A percentile compares a stretch with the other conserved stretches of the same genome.
Evolutionary conservation across 2,888 invertebrate species (phyloP).

Genomic region (Clepsis dumicolana): DNA sequence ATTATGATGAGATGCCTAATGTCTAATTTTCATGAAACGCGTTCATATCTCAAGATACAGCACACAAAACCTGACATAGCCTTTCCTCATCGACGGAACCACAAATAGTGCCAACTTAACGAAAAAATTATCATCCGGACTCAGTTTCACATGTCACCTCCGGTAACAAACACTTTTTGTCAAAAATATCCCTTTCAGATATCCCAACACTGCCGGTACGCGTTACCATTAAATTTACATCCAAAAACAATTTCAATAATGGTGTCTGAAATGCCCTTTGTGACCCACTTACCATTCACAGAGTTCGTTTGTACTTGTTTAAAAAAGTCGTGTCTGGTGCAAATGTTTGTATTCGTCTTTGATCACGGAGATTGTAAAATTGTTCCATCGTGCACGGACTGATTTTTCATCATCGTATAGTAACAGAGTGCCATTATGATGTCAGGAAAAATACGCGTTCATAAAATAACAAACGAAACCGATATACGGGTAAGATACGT

Average conservation of each 20-base stretch:
- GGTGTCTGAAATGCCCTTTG: not conserved
- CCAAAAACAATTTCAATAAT: conserved; percentile 1
- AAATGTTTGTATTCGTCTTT: conserved; percentile 3
- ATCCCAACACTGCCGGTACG: not conserved
- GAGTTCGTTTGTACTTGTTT: not conserved
- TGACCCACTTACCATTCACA: not conserved
- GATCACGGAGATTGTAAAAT: not conserved
- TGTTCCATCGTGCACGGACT: not conserved
- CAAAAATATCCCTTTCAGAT: not conserved
- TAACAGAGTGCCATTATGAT: not conserved
- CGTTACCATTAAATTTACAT: not conserved
- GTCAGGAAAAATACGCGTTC: not conserved
- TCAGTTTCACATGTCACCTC: too few species aligned
- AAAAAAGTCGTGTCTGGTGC: conserved; percentile 1
- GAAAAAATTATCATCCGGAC: too few species aligned
- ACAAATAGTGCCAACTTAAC: too few species aligned
- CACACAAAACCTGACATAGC: too few species aligned
- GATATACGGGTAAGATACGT: too few species aligned
- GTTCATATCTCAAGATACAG: too few species aligned
- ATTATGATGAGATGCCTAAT: too few species aligned
- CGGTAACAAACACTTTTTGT: not conserved
- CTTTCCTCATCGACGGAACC: too few species aligned
- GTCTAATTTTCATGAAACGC: too few species aligned
- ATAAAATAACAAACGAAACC: too few species aligned
- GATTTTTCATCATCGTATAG: not conserved